Evolutionary conservation across 2,888 invertebrate species (phyloP), one percentile per base, ranked within the genome.

Genomic region (Coleophora flavipennella): DNA sequence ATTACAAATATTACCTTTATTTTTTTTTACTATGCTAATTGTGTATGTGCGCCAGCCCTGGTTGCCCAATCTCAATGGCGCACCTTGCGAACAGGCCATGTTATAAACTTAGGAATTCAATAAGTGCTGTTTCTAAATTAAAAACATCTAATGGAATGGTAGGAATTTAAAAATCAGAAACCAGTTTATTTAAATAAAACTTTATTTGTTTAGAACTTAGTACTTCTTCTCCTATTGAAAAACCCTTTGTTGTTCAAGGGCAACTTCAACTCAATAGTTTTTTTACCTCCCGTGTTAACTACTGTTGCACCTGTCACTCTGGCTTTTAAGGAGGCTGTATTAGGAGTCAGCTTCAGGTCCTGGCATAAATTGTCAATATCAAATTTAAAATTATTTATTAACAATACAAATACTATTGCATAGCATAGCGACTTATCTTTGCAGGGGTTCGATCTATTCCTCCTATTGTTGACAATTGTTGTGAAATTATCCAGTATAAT

Each of bases 371-470:
- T 52, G 1, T 72, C 71, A 6, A 79, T 42, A 1, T 70, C 63
- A 50, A 76, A 60, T 44, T 73, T 78, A 29, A 59, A 70, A 41
- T 74, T 67, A 48, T 74, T 80, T 12, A 84, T 52, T 1, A 83
- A 40, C 12, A 83, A 48, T 13, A 77, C 44, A 13, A 79, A 67
- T 1, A 84, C 78, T 38, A 83, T 55, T 0, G 70, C 68, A 27
- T 79, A 66, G 34, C 81, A 81, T 6, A 83, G 43, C 0, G 74
- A 53, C 40, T 78, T 84, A 33, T 84, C 84, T 46, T 71, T 76
- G 10, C 60, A 72, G 1, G 67, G 71, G 0, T 54, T 51, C 0
- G 83, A 67, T 8, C 84, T 42, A 0, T 51, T 55, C 0, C 68
- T 42, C 45, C 55, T 69, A 0, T 63, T 62, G 2, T 68, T 68